A percentile compares a stretch with the other conserved stretches of the same genome.
Conservation (phyloP, 2,797 vertebrate genomes). For the Spinus pinus region DNA sequence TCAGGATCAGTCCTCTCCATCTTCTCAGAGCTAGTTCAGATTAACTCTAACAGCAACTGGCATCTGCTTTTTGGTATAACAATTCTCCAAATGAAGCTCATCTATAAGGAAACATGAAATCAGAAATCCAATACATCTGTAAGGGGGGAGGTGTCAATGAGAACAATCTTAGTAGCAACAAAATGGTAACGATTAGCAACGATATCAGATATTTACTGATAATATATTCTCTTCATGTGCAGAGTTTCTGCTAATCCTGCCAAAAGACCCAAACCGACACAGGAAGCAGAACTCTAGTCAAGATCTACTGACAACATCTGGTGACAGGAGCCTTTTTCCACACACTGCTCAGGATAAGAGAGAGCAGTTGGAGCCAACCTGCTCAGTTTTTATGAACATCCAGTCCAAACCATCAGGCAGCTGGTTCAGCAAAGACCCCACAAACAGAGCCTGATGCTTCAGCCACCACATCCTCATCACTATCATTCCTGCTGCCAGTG, state of each 20-base stretch:
- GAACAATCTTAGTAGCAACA: not conserved
- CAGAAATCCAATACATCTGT: not conserved
- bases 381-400: not conserved
- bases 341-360: not conserved
- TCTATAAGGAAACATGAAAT: not conserved
- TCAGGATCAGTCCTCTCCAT: not conserved
- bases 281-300: not conserved
- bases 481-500: not conserved
- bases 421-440: not conserved
- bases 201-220: not conserved
- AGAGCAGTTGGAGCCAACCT: not conserved
- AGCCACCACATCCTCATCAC: not conserved
- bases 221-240: not conserved
- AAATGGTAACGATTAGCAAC: not conserved
- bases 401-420: not conserved
- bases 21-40: not conserved
- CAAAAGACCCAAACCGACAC: not conserved
- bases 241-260: not conserved
- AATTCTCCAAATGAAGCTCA: not conserved
- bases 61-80: not conserved
- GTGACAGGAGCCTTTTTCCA: not conserved
- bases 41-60: not conserved
- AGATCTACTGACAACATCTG: not conserved
- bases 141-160: not conserved
- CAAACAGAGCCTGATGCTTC: not conserved